Base-by-base conservation (phyloP, 2,113 vertebrate genomes). In the Athene cunicularia region DNA sequence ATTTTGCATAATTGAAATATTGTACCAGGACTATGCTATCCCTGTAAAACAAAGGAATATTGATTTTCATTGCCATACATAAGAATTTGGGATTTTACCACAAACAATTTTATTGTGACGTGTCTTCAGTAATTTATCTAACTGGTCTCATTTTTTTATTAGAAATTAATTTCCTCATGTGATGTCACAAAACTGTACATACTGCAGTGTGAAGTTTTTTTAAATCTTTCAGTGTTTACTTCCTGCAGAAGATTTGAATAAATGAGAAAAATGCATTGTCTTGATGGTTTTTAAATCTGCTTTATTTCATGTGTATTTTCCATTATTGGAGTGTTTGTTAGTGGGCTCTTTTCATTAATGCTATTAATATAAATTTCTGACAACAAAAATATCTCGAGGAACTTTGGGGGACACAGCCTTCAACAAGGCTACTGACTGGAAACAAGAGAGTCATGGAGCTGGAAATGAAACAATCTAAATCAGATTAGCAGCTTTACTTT, bases 171-270 rank as follows among this genome's bases (percentile, higher is more conserved):
- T 98, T 98, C 97, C 98, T 98, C 98, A 98, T 98, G 97, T 98
- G 97, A 93, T 98, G 98, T 98, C 98, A 98, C 97, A 96, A 97
- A 98, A 98, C 96, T 98, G 98, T 98, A 98, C 95, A 98, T 98
- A 98, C 97, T 98, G 95, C 97, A 98, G 98, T 98, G 98, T 98
- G 98, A 98, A 97, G 97, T 98, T 98, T 98, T 98, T 98, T 98
- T 97, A 98, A 97, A 98, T 98, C 98, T 98, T 97, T 98, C 98
- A 98, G 98, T 98, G 98, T 98, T 98, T 98, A 98, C 98, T 98
- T 98, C 98, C 98, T 98, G 98, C 98, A 98, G 98, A 98, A 98
- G 97, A 98, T 98, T 98, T 98, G 98, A 98, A 98, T 98, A 98
- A 98, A 98, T 98, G 98, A 98, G 92, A 96, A 98, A 98, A 98